A percentile compares a stretch with the other conserved stretches of the same genome.
These are phyloP conservation scores for Amazona guildingii DNA, from an alignment of 2,113 vertebrate species.

Conservation along the genomic window DNA sequence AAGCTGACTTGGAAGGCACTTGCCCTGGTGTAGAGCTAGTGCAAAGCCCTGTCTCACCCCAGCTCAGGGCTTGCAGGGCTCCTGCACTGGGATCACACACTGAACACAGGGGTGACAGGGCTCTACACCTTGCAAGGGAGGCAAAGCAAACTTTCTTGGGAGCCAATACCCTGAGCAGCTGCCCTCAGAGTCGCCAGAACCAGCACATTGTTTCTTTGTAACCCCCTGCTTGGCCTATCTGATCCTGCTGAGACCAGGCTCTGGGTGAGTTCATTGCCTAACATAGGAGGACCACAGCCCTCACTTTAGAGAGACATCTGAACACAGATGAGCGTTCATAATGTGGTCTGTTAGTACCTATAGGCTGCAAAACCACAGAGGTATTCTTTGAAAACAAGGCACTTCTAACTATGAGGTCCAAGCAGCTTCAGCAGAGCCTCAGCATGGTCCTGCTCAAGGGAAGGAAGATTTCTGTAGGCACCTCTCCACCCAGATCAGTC, in stretches of 20 bases:
- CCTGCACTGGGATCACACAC: background rate
- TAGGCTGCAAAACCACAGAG: background rate
- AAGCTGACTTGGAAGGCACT: background rate
- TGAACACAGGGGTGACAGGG: background rate
- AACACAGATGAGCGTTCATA: accelerated
- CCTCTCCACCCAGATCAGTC: background rate
- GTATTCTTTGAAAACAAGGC: background rate
- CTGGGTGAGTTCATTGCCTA: background rate
- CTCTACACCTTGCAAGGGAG: accelerated
- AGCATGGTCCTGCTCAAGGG: background rate
- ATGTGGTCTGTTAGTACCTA: background rate
- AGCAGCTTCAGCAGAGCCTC: background rate
- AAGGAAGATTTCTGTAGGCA: background rate
- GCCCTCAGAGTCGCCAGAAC: background rate
- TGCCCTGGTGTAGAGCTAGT: accelerated
- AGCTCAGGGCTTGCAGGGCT: background rate
- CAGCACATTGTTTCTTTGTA: background rate
- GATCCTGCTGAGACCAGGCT: background rate
- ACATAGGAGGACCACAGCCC: background rate
- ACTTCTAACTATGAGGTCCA: background rate
- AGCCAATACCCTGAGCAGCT: accelerated
- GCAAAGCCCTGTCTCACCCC: background rate
- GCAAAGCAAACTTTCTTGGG: background rate
- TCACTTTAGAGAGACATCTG: background rate
- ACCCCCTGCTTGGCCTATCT: accelerated